Percentiles rank a stretch among this genome's conserved stretches.
Conservation (phyloP, 1,140 invertebrate species). For the Apis dorsata region DNA sequence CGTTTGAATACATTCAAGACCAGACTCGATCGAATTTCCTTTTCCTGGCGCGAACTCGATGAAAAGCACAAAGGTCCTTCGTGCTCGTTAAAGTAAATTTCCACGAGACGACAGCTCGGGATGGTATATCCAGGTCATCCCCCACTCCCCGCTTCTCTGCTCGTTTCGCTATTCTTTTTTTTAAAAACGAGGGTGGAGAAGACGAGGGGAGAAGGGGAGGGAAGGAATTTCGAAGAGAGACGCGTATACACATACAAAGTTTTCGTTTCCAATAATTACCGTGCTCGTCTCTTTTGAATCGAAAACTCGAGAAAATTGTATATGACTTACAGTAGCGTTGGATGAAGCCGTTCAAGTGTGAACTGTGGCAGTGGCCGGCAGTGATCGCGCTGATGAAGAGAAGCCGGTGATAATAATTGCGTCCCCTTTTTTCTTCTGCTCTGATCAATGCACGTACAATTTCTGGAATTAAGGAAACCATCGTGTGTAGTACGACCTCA, state of each 20-base stretch:
- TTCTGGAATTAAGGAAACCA: background rate
- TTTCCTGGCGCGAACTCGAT: background rate
- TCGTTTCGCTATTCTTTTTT: conserved; percentile 33
- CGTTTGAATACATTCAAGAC: conserved; percentile 31
- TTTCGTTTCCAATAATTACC: background rate
- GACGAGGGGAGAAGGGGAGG: too few relatives aligned
- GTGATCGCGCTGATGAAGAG: background rate
- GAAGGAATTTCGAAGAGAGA: background rate
- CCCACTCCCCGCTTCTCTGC: too few relatives aligned
- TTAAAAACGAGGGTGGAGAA: background rate
- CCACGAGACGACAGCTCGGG: conserved; percentile 7
- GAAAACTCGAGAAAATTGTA: conserved; percentile 39
- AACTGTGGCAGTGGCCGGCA: background rate
- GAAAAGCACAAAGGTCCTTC: conserved; percentile 42
- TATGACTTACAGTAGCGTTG: conserved; percentile 45
- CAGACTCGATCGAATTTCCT: conserved; percentile 41
- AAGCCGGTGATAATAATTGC: background rate
- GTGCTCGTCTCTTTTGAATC: background rate
- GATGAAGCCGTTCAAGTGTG: conserved; percentile 50
- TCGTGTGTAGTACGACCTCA: too few relatives aligned
- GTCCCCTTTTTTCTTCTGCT: background rate
- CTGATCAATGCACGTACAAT: background rate
- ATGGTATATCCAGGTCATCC: conserved; percentile 39
- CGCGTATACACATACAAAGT: conserved; percentile 6
- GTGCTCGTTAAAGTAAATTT: conserved; percentile 59